These are phyloP conservation scores for Auanema freiburgensis DNA, from an alignment of 2,888 invertebrate species.

Conservation along the genomic window DNA sequence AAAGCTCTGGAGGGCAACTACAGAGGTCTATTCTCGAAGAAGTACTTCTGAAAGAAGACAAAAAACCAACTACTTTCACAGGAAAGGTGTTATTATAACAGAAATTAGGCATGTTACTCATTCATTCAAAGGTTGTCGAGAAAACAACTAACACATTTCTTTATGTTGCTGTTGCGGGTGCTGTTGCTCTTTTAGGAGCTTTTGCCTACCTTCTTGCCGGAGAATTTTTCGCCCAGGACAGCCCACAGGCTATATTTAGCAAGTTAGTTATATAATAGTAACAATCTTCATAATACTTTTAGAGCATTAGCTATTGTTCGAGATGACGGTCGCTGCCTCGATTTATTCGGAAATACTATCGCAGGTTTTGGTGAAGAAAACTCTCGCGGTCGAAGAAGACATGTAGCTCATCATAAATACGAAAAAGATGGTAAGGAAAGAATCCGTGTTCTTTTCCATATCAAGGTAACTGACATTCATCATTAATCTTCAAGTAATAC, in stretches of 20 bases:
- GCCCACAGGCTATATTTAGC: constrained; percentile 54
- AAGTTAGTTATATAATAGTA: constrained; percentile 19
- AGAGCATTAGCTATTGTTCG: constrained; percentile 47
- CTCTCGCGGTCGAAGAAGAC: constrained; percentile 46
- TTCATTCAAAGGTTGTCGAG: constrained; percentile 35
- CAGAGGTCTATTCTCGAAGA: constrained; percentile 41
- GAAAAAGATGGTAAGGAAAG: constrained; percentile 57
- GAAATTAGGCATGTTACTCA: not conserved
- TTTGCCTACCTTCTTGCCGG: constrained; percentile 51
- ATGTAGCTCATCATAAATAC: constrained; percentile 52
- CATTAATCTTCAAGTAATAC: not conserved
- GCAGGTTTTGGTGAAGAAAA: constrained; percentile 51
- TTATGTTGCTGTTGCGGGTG: constrained; percentile 48
- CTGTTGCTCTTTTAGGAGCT: constrained; percentile 49
- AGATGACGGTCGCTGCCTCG: constrained; percentile 51
- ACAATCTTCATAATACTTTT: not conserved
- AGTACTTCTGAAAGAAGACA: constrained; percentile 34
- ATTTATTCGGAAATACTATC: constrained; percentile 54
- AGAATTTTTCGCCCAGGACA: constrained; percentile 53
- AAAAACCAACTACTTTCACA: constrained; percentile 45
- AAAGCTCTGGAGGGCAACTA: constrained; percentile 9
- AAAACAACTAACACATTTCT: constrained; percentile 57
- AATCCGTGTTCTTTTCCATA: constrained; percentile 56
- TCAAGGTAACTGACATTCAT: constrained; percentile 36
- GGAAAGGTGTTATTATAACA: constrained; percentile 32